Percentiles rank a stretch among this genome's conserved stretches.
Conservation (phyloP, 2,888 invertebrate species). For the Bibio marci region DNA sequence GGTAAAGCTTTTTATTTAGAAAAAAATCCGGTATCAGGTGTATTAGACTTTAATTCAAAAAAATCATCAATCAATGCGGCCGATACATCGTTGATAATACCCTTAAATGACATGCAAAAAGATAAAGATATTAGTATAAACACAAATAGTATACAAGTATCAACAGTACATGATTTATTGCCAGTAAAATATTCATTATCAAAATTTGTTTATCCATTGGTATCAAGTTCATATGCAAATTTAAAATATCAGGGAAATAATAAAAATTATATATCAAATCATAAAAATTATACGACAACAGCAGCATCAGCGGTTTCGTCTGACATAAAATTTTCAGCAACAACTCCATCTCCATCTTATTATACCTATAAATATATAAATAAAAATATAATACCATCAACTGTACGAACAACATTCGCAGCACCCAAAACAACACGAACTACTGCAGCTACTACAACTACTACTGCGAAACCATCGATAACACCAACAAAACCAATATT, state of each 20-base stretch:
- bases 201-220: slow-evolving; percentile 49
- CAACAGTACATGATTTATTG: slow-evolving; percentile 49
- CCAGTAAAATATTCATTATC: slow-evolving; percentile 50
- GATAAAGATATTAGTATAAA: slow-evolving; percentile 38
- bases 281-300: slow-evolving; percentile 25
- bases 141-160: slow-evolving; percentile 25
- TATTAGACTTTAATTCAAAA: slow-evolving; percentile 41
- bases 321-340: slow-evolving; percentile 8
- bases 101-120: slow-evolving; percentile 27
- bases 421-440: slow-evolving; percentile 15
- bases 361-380: no score
- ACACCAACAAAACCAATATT: slow-evolving; percentile 11
- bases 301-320: slow-evolving; percentile 11
- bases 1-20: slow-evolving; percentile 53
- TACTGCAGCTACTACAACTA: slow-evolving; percentile 22
- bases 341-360: slow-evolving; percentile 2
- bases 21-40: slow-evolving; percentile 48
- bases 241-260: slow-evolving; percentile 50
- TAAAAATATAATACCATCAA: slow-evolving; percentile 3
- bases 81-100: slow-evolving; percentile 7
- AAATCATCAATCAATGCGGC: slow-evolving; percentile 23
- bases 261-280: slow-evolving; percentile 32
- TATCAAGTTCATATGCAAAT: slow-evolving; percentile 54
- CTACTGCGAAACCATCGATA: slow-evolving; percentile 8
- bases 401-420: slow-evolving; percentile 12